These are phyloP conservation scores for Calliphora vomitoria DNA, from an alignment of 2,888 invertebrate species.

Conservation along the genomic window DNA sequence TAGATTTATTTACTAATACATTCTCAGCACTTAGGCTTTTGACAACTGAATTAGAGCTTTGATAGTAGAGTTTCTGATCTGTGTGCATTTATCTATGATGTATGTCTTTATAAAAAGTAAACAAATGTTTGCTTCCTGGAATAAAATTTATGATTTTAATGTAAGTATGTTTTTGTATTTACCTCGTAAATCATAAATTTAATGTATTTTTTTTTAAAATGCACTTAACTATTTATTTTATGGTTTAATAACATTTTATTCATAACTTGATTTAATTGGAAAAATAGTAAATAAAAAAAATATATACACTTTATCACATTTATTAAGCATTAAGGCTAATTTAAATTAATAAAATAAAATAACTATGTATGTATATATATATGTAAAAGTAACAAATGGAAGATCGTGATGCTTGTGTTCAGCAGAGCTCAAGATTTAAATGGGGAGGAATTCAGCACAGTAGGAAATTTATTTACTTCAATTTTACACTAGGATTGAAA, in stretches of 20 bases:
- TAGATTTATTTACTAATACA: too few relatives aligned
- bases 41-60: too few relatives aligned
- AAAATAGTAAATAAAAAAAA: conserved; percentile 15
- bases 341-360: conserved; percentile 25
- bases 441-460: neutral
- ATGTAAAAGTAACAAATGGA: conserved; percentile 11
- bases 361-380: too few relatives aligned
- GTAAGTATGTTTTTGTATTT: too few relatives aligned
- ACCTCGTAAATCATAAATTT: neutral
- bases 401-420: conserved; percentile 49
- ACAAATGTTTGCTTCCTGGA: neutral
- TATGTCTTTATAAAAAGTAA: too few relatives aligned
- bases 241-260: conserved; percentile 29
- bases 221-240: conserved; percentile 6
- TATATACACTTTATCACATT: conserved; percentile 16
- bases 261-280: conserved; percentile 5
- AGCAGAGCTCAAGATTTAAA: neutral
- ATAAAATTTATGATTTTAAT: neutral
- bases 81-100: too few relatives aligned
- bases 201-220: neutral
- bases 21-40: too few relatives aligned
- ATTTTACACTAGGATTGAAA: neutral
- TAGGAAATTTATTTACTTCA: neutral
- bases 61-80: too few relatives aligned
- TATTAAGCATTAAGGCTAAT: conserved; percentile 9